Base-by-base conservation (phyloP, 2,113 vertebrate species). In the Motacilla alba region DNA sequence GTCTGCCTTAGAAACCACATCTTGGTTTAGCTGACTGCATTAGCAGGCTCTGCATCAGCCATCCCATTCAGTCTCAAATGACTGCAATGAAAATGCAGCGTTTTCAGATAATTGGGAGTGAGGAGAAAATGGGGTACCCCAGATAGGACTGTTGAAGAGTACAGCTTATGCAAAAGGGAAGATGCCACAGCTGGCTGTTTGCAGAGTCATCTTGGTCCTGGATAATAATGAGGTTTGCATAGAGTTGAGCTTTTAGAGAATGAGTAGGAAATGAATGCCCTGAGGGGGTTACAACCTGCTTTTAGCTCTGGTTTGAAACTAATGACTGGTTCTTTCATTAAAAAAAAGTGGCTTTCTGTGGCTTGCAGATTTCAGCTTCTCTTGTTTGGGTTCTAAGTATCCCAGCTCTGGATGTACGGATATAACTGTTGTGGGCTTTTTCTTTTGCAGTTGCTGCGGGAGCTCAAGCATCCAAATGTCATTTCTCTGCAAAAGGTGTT, bases 401-500 rank as follows among this genome's bases (percentile, higher is more conserved):
- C 39, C 46, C 35, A 81, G 37, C 63, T 89, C 68, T 80, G 75
- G 27, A 72, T 82, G 47, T 84, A 22, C 37, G 31, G 23, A 14
- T 87, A 3, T 72, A 92, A 96, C 69, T 79, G 5, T 93, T 96
- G 93, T 76, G 68, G 20, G 56, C 94, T 69, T 97, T 77, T 98
- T 93, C 30, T 97, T 93, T 99, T 98, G 75, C 98, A 99, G 99
- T 98, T 99, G 97, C 98, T 99, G 83, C 98, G 99, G 92, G 99
- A 99, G 96, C 98, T 99, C 95, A 99, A 99, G 97, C 99, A 99
- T 97, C 99, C 99, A 86, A 99, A 99, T 85, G 99, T 99, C 96
- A 99, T 99, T 98, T 99, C 99, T 89, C 99, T 99, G 98, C 99
- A 99, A 96, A 99, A 99, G 96, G 99, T 99, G 97, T 99, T 99